Base-by-base conservation (phyloP, 2,797 vertebrate species). In the Lacerta bilineata region DNA sequence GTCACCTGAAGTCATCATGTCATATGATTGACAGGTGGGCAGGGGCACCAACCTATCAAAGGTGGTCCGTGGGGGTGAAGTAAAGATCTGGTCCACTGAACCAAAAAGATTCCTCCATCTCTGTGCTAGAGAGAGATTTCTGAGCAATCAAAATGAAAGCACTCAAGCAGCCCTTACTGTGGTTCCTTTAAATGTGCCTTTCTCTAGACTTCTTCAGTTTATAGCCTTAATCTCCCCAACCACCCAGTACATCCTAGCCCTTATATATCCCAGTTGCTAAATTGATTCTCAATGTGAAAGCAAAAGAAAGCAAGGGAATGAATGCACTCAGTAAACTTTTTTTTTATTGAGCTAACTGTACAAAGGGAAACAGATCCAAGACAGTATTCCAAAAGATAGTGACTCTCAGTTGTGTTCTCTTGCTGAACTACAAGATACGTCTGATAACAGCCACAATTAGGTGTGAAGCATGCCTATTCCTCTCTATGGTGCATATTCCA, bases 341-440 rank as follows among this genome's bases (percentile, higher is more conserved):
- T 88, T 83, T 82, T n/a, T n/a, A 86, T 68, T 46, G 18, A 74
- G 61, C 50, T 33, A 55, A 23, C 74, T 59, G 36, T 88, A 79
- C 15, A 78, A 87, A 68, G 66, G 75, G n/a, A 15, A 55, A 29
- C n/a, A 69, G 20, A 27, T 82, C 29, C 75, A 11, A 76, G 15
- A 72, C 25, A 33, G 18, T 46, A 76, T 83, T 83, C 64, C 46
- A 39, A 11, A n/a, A 68, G 33, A 64, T 36, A 66, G 2, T 29
- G 5, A 76, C 82, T 13, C 36, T 64, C 39, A 50, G 36, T 61
- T 61, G 29, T 64, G 80, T 81, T 61, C 78, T 15, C 71, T 75
- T 64, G 46, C n/a, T 3, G 23, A 61, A 76, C 27, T 46, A 61
- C 33, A 10, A 39, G 36, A 36, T 75, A 23, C n/a, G 41, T 72